phyloP scores from a whole-genome alignment of 2,797 vertebrate genomes.

The Pygocentrus nattereri region DNA sequence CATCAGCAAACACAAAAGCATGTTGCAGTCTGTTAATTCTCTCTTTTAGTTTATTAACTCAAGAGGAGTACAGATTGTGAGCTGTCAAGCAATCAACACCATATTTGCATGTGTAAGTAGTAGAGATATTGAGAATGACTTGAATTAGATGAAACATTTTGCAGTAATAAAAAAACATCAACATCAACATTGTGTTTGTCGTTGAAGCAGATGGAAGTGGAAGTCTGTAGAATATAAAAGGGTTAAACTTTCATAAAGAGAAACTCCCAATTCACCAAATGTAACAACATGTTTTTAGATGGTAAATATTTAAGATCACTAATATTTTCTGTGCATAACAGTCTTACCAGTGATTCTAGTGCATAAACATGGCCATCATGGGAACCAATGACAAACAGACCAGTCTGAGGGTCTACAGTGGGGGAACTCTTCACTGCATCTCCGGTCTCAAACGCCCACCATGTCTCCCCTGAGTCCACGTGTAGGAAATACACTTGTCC shows the following conservation, averaged over 20 bases:
- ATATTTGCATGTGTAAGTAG: neutral
- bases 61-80: too few relatives aligned
- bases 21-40: too few relatives aligned
- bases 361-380: slow-evolving; percentile 91
- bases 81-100: too few relatives aligned
- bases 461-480: slow-evolving; percentile 78
- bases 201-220: too few relatives aligned
- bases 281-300: too few relatives aligned
- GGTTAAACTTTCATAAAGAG: too few relatives aligned
- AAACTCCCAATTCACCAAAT: neutral
- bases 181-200: too few relatives aligned
- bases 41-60: too few relatives aligned
- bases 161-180: too few relatives aligned
- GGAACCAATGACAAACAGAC: slow-evolving; percentile 88
- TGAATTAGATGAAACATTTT: too few relatives aligned
- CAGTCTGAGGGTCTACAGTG: slow-evolving; percentile 82
- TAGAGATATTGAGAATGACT: too few relatives aligned
- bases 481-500: slow-evolving; percentile 87
- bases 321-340: neutral
- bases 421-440: slow-evolving; percentile 91
- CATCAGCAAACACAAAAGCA: neutral
- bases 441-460: slow-evolving; percentile 87
- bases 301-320: neutral
- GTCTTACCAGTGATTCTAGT: slow-evolving; percentile 87
- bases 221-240: too few relatives aligned